Percentiles rank a stretch among this genome's conserved stretches.
Conservation (phyloP, 2,888 invertebrate species). For the Desoria tigrina region DNA sequence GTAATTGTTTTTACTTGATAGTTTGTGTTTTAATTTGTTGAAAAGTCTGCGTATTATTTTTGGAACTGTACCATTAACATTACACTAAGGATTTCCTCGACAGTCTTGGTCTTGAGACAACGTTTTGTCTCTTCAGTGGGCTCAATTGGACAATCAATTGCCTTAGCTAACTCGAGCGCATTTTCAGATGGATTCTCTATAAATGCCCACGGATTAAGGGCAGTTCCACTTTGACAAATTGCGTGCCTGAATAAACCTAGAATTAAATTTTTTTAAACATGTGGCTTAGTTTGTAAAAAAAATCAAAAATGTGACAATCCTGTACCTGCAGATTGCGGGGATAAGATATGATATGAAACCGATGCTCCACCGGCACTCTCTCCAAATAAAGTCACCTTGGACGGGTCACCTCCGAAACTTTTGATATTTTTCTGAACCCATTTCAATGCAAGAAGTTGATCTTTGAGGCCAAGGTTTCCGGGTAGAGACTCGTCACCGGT, state of each 20-base stretch:
- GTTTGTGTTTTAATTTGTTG: no score
- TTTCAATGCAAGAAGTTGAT: constrained; percentile 23
- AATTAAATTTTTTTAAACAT: no score
- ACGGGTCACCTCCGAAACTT: constrained; percentile 25
- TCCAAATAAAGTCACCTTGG: constrained; percentile 24
- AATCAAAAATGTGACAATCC: no score
- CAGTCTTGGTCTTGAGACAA: constrained; percentile 28
- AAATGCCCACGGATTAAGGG: constrained; percentile 33
- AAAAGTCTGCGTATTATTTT: no score
- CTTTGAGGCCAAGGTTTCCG: constrained; percentile 32
- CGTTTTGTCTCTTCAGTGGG: constrained; percentile 16
- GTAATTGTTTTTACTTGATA: no score
- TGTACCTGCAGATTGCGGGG: constrained; percentile 11
- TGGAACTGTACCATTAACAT: constrained; percentile 14
- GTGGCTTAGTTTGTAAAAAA: no score
- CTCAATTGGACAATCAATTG: constrained; percentile 20
- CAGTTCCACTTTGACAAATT: constrained; percentile 30
- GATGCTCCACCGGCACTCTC: constrained; percentile 27
- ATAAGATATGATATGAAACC: constrained; percentile 14
- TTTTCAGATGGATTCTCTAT: constrained; percentile 17
- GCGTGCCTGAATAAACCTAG: constrained; percentile 28
- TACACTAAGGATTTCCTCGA: constrained; percentile 22
- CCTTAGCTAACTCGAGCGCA: constrained; percentile 22
- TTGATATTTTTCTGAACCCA: constrained; percentile 33
- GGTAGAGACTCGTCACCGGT: constrained; percentile 21